These are phyloP conservation scores for Apantesis nais DNA, from an alignment of 2,888 invertebrate genomes.

Conservation along the genomic window DNA sequence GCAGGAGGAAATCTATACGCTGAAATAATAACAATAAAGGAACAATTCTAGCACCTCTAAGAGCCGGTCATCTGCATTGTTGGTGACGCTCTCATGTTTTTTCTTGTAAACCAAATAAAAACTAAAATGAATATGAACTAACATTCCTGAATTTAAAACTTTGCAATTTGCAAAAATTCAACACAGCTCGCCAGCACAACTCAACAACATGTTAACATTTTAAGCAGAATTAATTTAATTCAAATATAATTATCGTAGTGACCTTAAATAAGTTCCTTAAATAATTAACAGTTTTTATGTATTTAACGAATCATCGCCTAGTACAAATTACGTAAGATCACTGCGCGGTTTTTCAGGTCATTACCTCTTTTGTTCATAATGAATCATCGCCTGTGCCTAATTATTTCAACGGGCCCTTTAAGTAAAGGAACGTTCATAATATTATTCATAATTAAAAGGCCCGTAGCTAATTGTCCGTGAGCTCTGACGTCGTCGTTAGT, in stretches of 20 bases:
- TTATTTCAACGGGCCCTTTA: slow-evolving; percentile 72
- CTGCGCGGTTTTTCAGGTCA: slow-evolving; percentile 69
- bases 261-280: slow-evolving; percentile 17
- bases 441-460: slow-evolving; percentile 79
- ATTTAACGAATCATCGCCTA: slow-evolving; percentile 29
- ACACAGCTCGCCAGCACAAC: no score
- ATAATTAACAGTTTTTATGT: slow-evolving; percentile 38
- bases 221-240: neutral
- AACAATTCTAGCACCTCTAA: neutral
- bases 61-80: neutral
- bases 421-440: slow-evolving; percentile 71
- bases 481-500: slow-evolving; percentile 64
- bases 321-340: slow-evolving; percentile 56
- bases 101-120: no score
- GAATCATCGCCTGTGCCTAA: slow-evolving; percentile 75
- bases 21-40: no score
- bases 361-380: slow-evolving; percentile 77
- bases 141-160: no score
- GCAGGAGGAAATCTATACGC: no score
- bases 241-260: neutral
- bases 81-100: no score
- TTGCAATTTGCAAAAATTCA: no score
- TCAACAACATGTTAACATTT: neutral
- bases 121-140: neutral
- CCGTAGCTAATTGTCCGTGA: slow-evolving; percentile 76